Evolutionary conservation across 2,113 vertebrate genomes (phyloP), one percentile per base, ranked within the genome.

Genomic region (Neodontobutis hainanensis): DNA sequence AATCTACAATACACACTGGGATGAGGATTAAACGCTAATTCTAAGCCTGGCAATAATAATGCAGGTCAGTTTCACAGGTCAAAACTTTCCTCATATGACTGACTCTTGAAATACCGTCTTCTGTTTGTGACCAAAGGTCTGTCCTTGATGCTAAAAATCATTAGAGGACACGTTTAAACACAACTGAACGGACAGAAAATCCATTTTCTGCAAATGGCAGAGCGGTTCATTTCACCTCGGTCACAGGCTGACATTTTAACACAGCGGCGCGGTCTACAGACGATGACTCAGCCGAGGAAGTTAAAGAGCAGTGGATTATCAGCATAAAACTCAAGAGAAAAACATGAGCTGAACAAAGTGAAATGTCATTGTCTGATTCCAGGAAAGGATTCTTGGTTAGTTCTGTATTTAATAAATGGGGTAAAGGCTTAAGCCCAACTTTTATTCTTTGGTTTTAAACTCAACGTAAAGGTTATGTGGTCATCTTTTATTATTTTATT

Each of bases 121-220:
- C 45, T 35, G 50, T 27, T 42, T 57, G 8, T 57, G 5, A 63
- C 59, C 53, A 68, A 72, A 73, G 11, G 12, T 5, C 43, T 6
- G 55, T 34, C 2, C 19, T 27, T 50, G 53, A 55, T 35, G 51
- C 59, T 63, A 11, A 69, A 59, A 61, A 2, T 63, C 59, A 38
- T 57, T 11, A 3, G 11, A 40, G 16, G 11, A 65, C 69, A 75
- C 8, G 34, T 72, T 73, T 55, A 81, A 83, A 36, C 2, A 59
- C 45, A 77, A 4, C 35, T 5, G 8, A 81, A 62, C 61, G 44
- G 88, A 83, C 83, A 60, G 75, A 51, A 76, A 84, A 85, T 88
- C 86, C 5, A 75, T 83, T 44, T 47, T 61, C 61, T 14, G 70
- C 65, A 58, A 59, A 59, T 27, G 40, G 42, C 48, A 51, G 53